Conservation (phyloP, 2,797 vertebrate species). For the Malacoraja senta region DNA sequence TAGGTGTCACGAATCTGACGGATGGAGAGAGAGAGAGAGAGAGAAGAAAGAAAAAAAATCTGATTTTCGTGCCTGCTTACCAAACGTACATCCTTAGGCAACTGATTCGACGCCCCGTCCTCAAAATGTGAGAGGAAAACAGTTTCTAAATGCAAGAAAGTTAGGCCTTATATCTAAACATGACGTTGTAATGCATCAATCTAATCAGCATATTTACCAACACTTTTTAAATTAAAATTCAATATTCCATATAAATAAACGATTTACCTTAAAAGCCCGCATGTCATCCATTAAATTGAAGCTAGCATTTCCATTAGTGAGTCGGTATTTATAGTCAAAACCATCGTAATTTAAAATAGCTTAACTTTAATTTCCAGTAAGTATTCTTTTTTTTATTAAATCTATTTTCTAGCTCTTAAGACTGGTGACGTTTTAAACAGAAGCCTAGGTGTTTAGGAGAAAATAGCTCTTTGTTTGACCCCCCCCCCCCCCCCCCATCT, state of each 20-base stretch:
- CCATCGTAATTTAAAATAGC: neutral
- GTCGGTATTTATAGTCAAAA: neutral
- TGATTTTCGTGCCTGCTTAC: constrained; percentile 51
- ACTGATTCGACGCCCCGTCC: constrained; percentile 44
- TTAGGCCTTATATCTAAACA: neutral
- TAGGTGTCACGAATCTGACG: constrained; percentile 62
- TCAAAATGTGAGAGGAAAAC: neutral
- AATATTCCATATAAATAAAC: constrained; percentile 21
- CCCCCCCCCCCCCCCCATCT: constrained; percentile 43
- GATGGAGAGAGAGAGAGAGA: constrained; percentile 42
- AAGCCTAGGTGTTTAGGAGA: constrained; percentile 48
- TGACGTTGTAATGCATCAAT: neutral
- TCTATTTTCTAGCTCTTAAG: neutral
- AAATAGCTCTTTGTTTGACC: constrained; percentile 48
- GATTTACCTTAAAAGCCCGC: constrained; percentile 5
- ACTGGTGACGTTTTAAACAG: neutral
- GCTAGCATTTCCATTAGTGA: neutral
- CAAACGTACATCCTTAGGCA: constrained; percentile 46
- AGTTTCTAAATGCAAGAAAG: neutral
- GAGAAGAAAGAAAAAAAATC: constrained; percentile 47
- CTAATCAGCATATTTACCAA: neutral
- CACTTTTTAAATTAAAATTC: constrained; percentile 18
- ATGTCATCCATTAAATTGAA: constrained; percentile 1
- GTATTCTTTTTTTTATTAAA: neutral
- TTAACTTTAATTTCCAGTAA: constrained; percentile 19